Base-by-base conservation (phyloP, 2,888 invertebrate species). In the Plagodis dolabraria region DNA sequence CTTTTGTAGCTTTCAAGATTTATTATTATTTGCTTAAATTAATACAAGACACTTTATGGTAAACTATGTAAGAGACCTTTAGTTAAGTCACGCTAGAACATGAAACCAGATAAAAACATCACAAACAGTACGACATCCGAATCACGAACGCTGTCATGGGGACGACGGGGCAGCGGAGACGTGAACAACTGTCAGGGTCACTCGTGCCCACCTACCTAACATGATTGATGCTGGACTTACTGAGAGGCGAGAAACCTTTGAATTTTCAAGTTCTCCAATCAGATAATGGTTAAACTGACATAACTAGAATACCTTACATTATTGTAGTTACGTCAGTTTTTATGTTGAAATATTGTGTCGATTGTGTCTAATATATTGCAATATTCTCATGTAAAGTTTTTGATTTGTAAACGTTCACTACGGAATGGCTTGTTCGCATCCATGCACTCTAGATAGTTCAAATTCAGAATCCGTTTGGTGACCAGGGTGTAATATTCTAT, bases 101-200 rank as follows among this genome's bases (percentile, higher is more conserved):
- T 42, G 46, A 33, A 49, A 46, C 35, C 33, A 49, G 58, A 63
- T 63, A 58, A 62, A 62, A 62, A 55, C 58, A 54, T 58, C 51
- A 62, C 40, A 58, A 47, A 43, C 35, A 79, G 65, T 82, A 79
- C 83, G 90, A 90, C 87, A 83, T 83, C 76, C 76, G 77, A 79
- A 82, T 89, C 91, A 90, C 89, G 90, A 88, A 60, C 33, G 69
- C 77, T 78, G 82, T 82, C 83, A 77, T 68, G 60, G 51, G 53
- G 40, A 22, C 22, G n/a, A 22, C 22, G 22, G 44, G 35, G 54
- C 40, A 8, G 76, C 67, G 58, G 63, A 75, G 70, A 70, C 68
- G 67, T 69, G 75, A 72, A 65, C 71, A 78, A 71, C 72, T 80
- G 85, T 84, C 86, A 82, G 79, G 85, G 85, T 84, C 82, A 71